phyloP scores from a whole-genome alignment of 1,140 invertebrate genomes.

The Drosophila tristis region DNA sequence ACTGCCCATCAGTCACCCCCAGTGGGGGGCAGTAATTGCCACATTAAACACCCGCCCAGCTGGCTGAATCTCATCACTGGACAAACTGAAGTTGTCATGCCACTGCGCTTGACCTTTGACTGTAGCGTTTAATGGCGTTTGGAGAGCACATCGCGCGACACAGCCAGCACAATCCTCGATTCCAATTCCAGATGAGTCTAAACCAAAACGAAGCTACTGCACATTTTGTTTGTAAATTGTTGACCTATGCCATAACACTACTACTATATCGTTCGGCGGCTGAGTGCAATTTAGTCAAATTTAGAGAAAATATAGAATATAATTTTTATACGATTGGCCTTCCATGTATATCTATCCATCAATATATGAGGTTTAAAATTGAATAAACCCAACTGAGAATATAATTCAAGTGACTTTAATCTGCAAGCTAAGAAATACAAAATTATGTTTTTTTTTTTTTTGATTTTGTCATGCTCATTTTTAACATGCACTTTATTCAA shows the following conservation, averaged over 20 bases:
- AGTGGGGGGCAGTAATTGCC: slow-evolving; percentile 30
- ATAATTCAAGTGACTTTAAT: not conserved
- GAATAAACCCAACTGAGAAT: slow-evolving; percentile 7
- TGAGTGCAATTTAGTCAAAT: slow-evolving; percentile 50
- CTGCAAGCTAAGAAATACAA: not conserved
- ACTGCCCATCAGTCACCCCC: slow-evolving; percentile 3
- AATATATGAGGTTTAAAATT: slow-evolving; percentile 25
- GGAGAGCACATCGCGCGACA: not conserved
- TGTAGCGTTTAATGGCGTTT: not conserved
- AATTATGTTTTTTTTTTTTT: not conserved
- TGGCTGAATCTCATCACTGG: slow-evolving; percentile 48
- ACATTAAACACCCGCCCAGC: slow-evolving; percentile 18
- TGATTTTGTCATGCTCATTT: slow-evolving; percentile 57
- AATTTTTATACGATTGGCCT: slow-evolving; percentile 38
- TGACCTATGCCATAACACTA: slow-evolving; percentile 1
- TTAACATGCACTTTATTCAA: slow-evolving; percentile 63
- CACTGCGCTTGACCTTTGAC: not conserved
- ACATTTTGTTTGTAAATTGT: slow-evolving; percentile 6
- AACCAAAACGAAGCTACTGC: not conserved
- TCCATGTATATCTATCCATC: slow-evolving; percentile 1
- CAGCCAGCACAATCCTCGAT: not conserved
- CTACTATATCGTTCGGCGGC: slow-evolving; percentile 25
- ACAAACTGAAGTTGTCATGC: slow-evolving; percentile 9
- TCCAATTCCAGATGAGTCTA: slow-evolving; percentile 40
- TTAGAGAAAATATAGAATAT: slow-evolving; percentile 8